Conservation (phyloP, 2,888 invertebrate genomes). For the Monopis laevigella region DNA sequence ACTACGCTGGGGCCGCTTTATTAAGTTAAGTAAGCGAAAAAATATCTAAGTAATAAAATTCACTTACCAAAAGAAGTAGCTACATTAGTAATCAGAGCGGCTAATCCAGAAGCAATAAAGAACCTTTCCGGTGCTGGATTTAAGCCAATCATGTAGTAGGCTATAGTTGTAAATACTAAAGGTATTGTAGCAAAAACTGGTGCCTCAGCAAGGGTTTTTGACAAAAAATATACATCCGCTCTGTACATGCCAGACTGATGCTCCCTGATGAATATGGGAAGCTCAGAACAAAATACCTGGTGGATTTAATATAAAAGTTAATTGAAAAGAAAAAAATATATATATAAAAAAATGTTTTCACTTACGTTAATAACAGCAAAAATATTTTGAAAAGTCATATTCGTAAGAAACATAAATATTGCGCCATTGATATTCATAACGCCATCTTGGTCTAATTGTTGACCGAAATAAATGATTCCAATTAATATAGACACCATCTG, state of each 20-base stretch:
- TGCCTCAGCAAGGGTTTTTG: constrained; percentile 89
- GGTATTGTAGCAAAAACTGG: constrained; percentile 89
- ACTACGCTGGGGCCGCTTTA: too few relatives aligned
- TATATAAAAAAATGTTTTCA: constrained; percentile 23
- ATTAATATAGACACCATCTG: constrained; percentile 90
- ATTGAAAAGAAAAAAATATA: constrained; percentile 3
- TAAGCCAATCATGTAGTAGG: constrained; percentile 91
- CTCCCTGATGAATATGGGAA: constrained; percentile 90
- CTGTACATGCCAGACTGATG: constrained; percentile 91
- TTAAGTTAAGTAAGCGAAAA: neutral
- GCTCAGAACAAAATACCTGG: constrained; percentile 89
- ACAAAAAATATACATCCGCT: constrained; percentile 89
- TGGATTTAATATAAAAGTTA: neutral
- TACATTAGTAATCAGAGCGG: constrained; percentile 86
- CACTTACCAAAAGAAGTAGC: constrained; percentile 86
- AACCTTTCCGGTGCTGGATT: constrained; percentile 73
- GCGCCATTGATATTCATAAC: constrained; percentile 96
- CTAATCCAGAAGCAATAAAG: constrained; percentile 77
- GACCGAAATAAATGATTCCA: constrained; percentile 88
- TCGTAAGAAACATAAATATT: constrained; percentile 88
- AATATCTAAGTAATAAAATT: neutral
- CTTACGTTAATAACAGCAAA: constrained; percentile 93
- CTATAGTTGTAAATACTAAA: constrained; percentile 80
- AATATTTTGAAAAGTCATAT: constrained; percentile 95
- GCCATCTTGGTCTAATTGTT: constrained; percentile 83